A percentile compares a stretch with the other conserved stretches of the same genome.
Evolutionary conservation across 1,140 invertebrate genomes (phyloP).

Genomic region (Araneus ventricosus): DNA sequence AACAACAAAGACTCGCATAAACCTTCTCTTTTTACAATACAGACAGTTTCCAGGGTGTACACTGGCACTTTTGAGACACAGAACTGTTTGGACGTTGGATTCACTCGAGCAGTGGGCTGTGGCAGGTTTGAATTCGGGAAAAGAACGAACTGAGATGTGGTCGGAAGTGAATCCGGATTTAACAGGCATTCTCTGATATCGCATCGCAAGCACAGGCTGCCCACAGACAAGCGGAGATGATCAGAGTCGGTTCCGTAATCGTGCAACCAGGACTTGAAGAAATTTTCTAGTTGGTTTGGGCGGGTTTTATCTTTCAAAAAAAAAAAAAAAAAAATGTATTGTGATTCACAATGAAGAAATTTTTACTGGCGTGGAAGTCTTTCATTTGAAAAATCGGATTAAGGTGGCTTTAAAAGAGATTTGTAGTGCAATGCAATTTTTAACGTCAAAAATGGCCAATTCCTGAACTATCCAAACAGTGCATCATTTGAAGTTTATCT

Average conservation of each 20-base stretch:
- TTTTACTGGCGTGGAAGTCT: no score
- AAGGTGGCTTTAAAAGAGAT: no score
- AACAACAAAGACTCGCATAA: conserved; percentile 70
- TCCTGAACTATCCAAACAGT: no score
- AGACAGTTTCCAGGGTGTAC: conserved; percentile 18
- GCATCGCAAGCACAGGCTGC: background rate
- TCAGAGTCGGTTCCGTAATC: conserved; percentile 69
- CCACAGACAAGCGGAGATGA: conserved; percentile 40
- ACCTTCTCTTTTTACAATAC: conserved; percentile 27
- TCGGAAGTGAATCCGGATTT: conserved; percentile 4
- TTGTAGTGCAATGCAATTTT: no score
- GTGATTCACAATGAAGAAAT: no score
- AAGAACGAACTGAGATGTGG: conserved; percentile 29
- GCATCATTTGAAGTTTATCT: no score
- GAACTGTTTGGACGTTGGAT: background rate
- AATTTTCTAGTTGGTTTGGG: conserved; percentile 36
- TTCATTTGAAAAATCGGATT: no score
- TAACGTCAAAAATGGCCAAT: no score
- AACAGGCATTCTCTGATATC: conserved; percentile 63
- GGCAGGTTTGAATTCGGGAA: background rate
- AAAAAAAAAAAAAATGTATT: background rate
- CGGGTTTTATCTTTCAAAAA: conserved; percentile 39
- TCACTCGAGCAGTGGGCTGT: background rate
- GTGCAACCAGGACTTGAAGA: conserved; percentile 57
- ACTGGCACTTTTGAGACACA: conserved; percentile 40